phyloP scores from a whole-genome alignment of 2,888 invertebrate genomes.

The Syrista parreyssii region DNA sequence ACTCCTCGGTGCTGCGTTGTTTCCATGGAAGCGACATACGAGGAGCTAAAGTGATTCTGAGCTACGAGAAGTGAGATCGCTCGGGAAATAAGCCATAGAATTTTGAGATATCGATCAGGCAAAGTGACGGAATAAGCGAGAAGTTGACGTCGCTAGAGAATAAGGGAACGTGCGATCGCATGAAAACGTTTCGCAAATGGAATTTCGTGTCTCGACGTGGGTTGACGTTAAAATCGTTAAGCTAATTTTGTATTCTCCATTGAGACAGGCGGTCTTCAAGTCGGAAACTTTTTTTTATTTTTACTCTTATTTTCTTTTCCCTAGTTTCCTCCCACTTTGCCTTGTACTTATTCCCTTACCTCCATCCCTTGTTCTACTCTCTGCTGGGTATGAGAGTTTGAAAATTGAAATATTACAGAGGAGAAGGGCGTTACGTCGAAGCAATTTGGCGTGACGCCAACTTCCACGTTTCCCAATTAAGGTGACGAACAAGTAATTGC shows the following conservation, averaged over 20 bases:
- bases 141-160: not conserved
- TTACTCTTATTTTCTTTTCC: not conserved
- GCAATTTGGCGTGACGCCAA: slow-evolving; percentile 56
- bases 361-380: slow-evolving; percentile 16
- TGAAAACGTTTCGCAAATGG: not conserved
- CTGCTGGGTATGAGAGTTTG: slow-evolving; percentile 24
- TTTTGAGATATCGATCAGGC: not conserved
- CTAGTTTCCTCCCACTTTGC: not conserved
- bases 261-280: slow-evolving; percentile 18
- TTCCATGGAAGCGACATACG: slow-evolving; percentile 21
- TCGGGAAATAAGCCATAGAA: not conserved
- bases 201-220: not conserved
- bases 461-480: slow-evolving; percentile 31
- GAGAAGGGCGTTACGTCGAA: slow-evolving; percentile 41
- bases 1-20: slow-evolving; percentile 26
- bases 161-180: not conserved
- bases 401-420: slow-evolving; percentile 49
- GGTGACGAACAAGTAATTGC: not conserved
- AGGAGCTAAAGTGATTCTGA: slow-evolving; percentile 26
- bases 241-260: not conserved
- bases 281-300: slow-evolving; percentile 18
- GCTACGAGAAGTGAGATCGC: not conserved
- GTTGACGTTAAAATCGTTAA: not conserved
- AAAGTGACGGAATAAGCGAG: not conserved
- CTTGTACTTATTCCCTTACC: slow-evolving; percentile 8